Percentiles rank a stretch among this genome's conserved stretches.
Conservation (phyloP, 2,888 invertebrate genomes). For the Xestia ashworthii region DNA sequence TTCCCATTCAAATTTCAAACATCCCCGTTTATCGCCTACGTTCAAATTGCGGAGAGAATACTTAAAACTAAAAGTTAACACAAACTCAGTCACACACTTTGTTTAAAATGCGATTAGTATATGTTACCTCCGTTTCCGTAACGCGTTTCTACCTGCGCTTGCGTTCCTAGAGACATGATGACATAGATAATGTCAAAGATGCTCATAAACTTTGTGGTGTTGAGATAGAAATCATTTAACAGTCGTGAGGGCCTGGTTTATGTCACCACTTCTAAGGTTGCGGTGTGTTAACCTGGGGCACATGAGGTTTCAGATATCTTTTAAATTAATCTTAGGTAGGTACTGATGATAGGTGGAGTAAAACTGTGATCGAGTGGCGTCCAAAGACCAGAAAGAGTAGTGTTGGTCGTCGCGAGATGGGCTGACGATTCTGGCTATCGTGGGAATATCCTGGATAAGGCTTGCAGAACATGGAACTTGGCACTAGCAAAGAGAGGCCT, state of each 20-base stretch:
- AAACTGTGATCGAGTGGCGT: background rate
- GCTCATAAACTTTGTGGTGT: slow-evolving; percentile 1
- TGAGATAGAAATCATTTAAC: slow-evolving; percentile 18
- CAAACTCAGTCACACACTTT: slow-evolving; percentile 49
- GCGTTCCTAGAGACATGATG: slow-evolving; percentile 43
- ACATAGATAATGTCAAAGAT: slow-evolving; percentile 47
- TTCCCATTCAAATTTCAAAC: slow-evolving; percentile 44
- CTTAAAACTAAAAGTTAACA: slow-evolving; percentile 51
- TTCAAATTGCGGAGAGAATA: slow-evolving; percentile 57
- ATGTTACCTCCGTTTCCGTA: slow-evolving; percentile 57
- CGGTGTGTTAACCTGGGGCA: background rate
- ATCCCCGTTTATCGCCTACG: slow-evolving; percentile 21
- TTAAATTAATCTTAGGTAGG: background rate
- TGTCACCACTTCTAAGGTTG: background rate
- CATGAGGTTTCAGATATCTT: slow-evolving; percentile 8
- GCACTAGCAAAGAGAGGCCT: background rate
- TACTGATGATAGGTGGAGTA: background rate
- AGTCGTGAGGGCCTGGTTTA: background rate
- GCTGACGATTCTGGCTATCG: background rate
- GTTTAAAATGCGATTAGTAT: slow-evolving; percentile 60
- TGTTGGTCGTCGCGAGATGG: background rate
- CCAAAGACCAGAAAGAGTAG: background rate
- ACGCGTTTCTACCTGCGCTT: slow-evolving; percentile 48
- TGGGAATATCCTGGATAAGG: background rate
- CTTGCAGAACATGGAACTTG: background rate